A percentile compares a stretch with the other conserved stretches of the same genome.
phyloP scores from a whole-genome alignment of 2,797 vertebrate species.

The Anas acuta region DNA sequence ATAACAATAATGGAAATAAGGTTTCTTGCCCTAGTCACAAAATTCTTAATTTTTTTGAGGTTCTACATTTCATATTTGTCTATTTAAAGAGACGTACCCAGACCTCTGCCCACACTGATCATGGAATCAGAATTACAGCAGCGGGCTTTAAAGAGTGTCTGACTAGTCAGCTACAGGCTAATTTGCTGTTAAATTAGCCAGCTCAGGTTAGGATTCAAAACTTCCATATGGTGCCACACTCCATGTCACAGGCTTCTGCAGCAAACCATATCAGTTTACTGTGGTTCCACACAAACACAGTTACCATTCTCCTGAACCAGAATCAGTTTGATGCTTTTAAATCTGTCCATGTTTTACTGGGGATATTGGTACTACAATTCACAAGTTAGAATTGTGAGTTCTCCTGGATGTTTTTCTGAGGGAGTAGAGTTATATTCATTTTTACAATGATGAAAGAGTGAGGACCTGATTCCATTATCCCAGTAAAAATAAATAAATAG shows the following conservation, averaged over 20 bases:
- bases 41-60: neutral
- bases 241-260: neutral
- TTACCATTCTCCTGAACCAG: neutral
- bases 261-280: neutral
- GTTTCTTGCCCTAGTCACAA: neutral
- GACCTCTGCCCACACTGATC: neutral
- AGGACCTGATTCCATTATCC: neutral
- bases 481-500: neutral
- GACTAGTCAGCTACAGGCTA: neutral
- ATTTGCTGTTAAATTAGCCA: neutral
- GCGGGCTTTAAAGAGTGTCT: neutral
- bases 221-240: neutral
- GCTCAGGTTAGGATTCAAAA: neutral
- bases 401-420: neutral
- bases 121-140: neutral
- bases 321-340: neutral
- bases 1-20: neutral
- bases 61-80: neutral
- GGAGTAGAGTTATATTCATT: neutral
- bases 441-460: neutral
- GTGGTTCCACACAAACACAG: neutral
- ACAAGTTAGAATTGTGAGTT: neutral
- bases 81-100: neutral
- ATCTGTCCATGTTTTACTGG: neutral
- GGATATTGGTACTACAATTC: neutral